phyloP scores from a whole-genome alignment of 2,797 vertebrate species.

The Cirrhinus molitorella region DNA sequence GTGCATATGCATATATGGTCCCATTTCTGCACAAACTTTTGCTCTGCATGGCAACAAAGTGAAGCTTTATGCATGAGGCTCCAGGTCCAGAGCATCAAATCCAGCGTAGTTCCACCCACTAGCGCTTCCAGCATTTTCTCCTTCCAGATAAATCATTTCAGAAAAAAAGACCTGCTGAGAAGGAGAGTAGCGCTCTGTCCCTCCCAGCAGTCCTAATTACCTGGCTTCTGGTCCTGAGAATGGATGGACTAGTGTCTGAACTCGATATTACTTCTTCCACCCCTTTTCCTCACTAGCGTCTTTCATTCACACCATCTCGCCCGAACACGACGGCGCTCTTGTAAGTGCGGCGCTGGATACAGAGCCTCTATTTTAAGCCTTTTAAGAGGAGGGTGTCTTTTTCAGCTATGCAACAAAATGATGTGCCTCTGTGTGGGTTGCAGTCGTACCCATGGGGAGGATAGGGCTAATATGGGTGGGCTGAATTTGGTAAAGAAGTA shows the following conservation, averaged over 20 bases:
- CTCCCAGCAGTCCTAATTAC: slow-evolving; percentile 40
- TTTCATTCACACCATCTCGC: slow-evolving; percentile 21
- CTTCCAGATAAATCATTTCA: slow-evolving; percentile 31
- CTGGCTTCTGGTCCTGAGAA: slow-evolving; percentile 25
- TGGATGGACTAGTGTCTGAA: slow-evolving; percentile 32
- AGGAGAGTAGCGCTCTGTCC: slow-evolving; percentile 16
- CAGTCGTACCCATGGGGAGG: background rate
- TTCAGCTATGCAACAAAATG: background rate
- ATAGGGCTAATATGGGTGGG: slow-evolving; percentile 25
- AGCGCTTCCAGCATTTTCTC: slow-evolving; percentile 24
- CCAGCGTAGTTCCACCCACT: background rate
- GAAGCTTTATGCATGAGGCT: slow-evolving; percentile 14
- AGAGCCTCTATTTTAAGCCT: slow-evolving; percentile 14
- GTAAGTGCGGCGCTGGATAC: background rate
- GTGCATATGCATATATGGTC: background rate
- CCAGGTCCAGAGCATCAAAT: slow-evolving; percentile 7
- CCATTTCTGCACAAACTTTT: slow-evolving; percentile 4
- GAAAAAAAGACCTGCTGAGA: slow-evolving; percentile 31
- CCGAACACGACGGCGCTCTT: background rate
- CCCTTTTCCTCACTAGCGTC: background rate
- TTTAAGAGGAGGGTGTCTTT: slow-evolving; percentile 10
- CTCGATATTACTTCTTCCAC: slow-evolving; percentile 19
- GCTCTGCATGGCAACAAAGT: slow-evolving; percentile 1
- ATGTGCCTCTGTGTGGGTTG: background rate
- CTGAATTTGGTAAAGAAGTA: slow-evolving; percentile 38